These are phyloP conservation scores for Aplysia californica DNA, from an alignment of 1,140 invertebrate genomes.

Conservation along the genomic window DNA sequence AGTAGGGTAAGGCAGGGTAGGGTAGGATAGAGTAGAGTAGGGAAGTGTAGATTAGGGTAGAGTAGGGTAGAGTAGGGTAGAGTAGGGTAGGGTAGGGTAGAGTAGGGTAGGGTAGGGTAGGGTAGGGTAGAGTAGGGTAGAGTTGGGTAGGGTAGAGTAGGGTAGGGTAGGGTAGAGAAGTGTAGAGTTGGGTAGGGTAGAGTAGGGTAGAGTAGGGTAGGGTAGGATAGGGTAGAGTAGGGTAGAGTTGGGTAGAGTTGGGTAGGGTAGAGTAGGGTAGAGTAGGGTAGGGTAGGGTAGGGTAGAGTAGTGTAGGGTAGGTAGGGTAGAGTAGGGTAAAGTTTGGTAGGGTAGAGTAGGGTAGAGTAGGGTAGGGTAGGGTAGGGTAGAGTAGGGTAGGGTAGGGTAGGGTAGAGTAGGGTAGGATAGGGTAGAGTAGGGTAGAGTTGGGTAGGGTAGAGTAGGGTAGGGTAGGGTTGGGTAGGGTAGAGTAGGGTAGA, in stretches of 20 bases:
- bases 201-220: conserved; percentile 5
- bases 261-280: conserved; percentile 2
- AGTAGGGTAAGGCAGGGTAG: conserved; percentile 3
- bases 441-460: background rate
- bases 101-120: conserved; percentile 9
- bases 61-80: conserved; percentile 11
- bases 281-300: conserved; percentile 1
- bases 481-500: background rate
- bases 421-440: conserved; percentile 1
- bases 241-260: conserved; percentile 4
- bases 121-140: conserved; percentile 9
- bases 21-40: background rate
- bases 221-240: conserved; percentile 3
- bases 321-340: conserved; percentile 6
- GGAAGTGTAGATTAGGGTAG: conserved; percentile 2
- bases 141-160: conserved; percentile 6
- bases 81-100: conserved; percentile 9
- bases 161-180: conserved; percentile 8
- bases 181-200: conserved; percentile 5
- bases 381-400: conserved; percentile 3
- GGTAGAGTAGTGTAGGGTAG: conserved; percentile 5
- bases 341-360: background rate
- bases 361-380: conserved; percentile 8
- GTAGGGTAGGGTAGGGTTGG: conserved; percentile 2
- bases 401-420: background rate